A percentile compares a stretch with the other conserved stretches of the same genome.
Conservation (phyloP, 2,888 invertebrate species). For the Resseliella maxima region DNA sequence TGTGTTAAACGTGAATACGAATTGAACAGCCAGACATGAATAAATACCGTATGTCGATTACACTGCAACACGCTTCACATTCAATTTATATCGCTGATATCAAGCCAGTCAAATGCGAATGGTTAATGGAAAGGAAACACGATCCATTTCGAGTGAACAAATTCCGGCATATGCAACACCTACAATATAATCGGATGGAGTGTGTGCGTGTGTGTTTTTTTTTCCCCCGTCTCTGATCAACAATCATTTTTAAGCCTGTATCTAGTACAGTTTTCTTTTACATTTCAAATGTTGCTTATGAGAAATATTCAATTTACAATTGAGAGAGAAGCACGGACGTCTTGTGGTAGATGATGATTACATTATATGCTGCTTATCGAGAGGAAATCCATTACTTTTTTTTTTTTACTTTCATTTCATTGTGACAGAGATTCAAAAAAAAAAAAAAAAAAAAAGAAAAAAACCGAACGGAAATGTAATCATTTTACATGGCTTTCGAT, state of each 20-base stretch:
- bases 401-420: slow-evolving; percentile 26
- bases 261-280: background rate
- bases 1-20: background rate
- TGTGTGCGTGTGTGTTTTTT: background rate
- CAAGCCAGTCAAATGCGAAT: background rate
- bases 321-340: background rate
- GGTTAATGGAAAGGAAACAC: background rate
- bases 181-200: slow-evolving; percentile 1
- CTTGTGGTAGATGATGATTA: background rate
- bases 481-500: background rate
- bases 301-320: background rate
- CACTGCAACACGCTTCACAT: background rate
- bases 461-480: background rate
- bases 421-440: background rate
- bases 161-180: slow-evolving; percentile 17
- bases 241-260: background rate
- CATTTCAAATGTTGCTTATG: background rate
- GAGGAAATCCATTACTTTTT: slow-evolving; percentile 16
- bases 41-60: background rate
- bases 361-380: background rate
- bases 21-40: background rate
- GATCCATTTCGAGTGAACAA: background rate
- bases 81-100: background rate
- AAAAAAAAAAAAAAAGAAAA: too few species aligned
- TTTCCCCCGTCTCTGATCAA: background rate